phyloP scores from a whole-genome alignment of 2,797 vertebrate genomes.

The Adelosebastes latens region DNA sequence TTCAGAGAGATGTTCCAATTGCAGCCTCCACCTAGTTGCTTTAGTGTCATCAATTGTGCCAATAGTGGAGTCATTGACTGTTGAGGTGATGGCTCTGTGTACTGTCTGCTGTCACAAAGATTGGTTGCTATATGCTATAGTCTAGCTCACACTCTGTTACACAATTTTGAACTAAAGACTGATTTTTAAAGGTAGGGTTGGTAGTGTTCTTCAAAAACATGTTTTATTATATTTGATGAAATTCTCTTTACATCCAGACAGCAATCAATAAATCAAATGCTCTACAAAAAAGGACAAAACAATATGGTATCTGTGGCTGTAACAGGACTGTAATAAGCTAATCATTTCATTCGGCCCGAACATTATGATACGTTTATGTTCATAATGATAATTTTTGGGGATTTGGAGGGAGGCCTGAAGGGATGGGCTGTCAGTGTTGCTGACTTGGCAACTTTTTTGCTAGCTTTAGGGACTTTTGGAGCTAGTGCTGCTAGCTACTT shows the following conservation, averaged over 20 bases:
- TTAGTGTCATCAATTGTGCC: constrained; percentile 72
- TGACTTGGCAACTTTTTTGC: fast-evolving
- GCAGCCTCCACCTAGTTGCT: constrained; percentile 58
- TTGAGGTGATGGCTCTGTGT: constrained; percentile 62
- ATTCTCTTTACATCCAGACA: too few species aligned
- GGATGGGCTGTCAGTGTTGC: neutral
- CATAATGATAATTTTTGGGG: neutral
- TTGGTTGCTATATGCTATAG: constrained; percentile 13
- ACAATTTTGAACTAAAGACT: neutral
- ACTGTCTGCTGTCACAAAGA: constrained; percentile 63
- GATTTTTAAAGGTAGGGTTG: neutral
- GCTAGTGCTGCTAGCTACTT: neutral
- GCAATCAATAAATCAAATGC: too few species aligned
- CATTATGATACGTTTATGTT: neutral
- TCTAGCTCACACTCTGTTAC: constrained; percentile 5
- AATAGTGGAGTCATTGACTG: constrained; percentile 58
- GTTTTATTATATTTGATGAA: too few species aligned
- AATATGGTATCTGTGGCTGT: too few species aligned
- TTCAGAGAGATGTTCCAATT: constrained; percentile 67
- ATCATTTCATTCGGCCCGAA: fast-evolving
- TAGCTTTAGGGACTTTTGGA: neutral
- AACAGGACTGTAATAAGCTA: too few species aligned
- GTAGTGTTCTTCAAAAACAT: neutral
- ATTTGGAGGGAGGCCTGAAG: neutral
- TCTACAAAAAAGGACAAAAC: too few species aligned